phyloP scores from a whole-genome alignment of 1,140 invertebrate species.

The Leptinotarsa defecta region DNA sequence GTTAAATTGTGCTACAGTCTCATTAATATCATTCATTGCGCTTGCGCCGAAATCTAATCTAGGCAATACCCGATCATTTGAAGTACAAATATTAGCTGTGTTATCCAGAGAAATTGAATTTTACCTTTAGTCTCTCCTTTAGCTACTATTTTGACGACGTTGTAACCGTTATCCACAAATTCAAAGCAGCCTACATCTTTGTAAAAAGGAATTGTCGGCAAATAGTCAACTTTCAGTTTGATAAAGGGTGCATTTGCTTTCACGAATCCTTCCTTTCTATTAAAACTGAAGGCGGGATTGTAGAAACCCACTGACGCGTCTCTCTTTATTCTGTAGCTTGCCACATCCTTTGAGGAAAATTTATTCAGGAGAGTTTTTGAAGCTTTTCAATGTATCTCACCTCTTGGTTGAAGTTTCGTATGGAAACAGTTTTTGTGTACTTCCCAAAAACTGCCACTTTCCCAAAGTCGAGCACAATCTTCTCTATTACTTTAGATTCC shows the following conservation, averaged over 20 bases:
- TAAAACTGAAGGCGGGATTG: conserved; percentile 36
- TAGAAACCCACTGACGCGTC: conserved; percentile 30
- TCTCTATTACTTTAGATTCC: conserved; percentile 13
- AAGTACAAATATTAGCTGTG: no score
- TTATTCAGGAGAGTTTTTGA: background rate
- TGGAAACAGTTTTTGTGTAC: conserved; percentile 25
- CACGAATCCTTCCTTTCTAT: conserved; percentile 29
- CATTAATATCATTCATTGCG: no score
- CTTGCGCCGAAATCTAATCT: no score
- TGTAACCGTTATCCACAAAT: conserved; percentile 29
- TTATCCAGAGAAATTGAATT: background rate
- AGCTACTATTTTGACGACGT: conserved; percentile 32
- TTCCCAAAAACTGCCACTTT: conserved; percentile 31
- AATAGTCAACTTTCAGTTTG: conserved; percentile 36
- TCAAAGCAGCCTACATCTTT: conserved; percentile 38
- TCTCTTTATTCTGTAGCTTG: conserved; percentile 31
- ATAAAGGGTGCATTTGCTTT: conserved; percentile 24
- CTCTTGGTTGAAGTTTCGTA: conserved; percentile 6
- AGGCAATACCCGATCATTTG: no score
- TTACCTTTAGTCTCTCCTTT: conserved; percentile 40
- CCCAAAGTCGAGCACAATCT: conserved; percentile 32
- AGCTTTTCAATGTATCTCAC: background rate
- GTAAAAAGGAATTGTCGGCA: conserved; percentile 30
- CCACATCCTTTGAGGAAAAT: conserved; percentile 25
- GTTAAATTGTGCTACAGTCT: no score